Conservation (phyloP, 2,113 vertebrate genomes). For the Bucco capensis region DNA sequence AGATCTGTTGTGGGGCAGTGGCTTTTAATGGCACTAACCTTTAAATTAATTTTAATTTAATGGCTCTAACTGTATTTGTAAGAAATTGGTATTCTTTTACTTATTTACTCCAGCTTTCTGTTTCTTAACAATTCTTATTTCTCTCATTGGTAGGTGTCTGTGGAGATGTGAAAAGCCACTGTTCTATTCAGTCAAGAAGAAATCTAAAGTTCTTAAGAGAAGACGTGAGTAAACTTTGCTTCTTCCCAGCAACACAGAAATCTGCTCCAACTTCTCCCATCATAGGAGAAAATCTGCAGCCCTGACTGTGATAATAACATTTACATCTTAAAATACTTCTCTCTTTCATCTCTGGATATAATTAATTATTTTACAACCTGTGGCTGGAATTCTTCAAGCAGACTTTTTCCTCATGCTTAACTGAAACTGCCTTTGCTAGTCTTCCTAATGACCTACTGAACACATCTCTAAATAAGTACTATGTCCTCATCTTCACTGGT, state of each 20-base stretch:
- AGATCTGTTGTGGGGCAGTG: background rate
- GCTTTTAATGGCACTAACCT: background rate
- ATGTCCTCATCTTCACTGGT: background rate
- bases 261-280: background rate
- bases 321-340: background rate
- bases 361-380: background rate
- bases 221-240: slow-evolving; percentile 68
- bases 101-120: background rate
- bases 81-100: background rate
- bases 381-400: slow-evolving; percentile 2
- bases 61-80: background rate
- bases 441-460: background rate
- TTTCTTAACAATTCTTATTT: background rate
- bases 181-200: slow-evolving; percentile 57
- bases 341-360: background rate
- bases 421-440: background rate
- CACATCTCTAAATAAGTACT: background rate
- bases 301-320: background rate
- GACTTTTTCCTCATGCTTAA: background rate
- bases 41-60: background rate
- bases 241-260: background rate
- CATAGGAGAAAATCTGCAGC: background rate
- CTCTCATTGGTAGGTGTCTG: slow-evolving; percentile 51
- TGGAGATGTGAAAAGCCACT: slow-evolving; percentile 77
- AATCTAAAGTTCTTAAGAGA: slow-evolving; percentile 59